These are phyloP conservation scores for Heliconius ismenius DNA, from an alignment of 2,888 invertebrate genomes.

Conservation along the genomic window DNA sequence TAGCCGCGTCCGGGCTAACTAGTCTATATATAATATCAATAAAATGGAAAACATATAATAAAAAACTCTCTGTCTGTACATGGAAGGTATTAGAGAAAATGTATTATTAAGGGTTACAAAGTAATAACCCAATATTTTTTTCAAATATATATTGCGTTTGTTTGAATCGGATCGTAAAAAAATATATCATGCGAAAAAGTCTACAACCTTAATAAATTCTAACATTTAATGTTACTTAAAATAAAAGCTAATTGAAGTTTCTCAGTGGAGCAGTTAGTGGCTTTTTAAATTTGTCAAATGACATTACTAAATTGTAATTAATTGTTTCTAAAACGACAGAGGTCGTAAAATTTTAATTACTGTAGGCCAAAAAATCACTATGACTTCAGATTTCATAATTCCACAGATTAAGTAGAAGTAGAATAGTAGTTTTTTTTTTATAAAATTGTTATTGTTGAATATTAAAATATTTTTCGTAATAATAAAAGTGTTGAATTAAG, in stretches of 20 bases:
- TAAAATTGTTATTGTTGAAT: no score
- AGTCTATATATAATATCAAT: no score
- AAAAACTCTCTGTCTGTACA: not conserved
- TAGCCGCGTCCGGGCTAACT: no score
- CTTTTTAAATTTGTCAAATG: constrained; percentile 7
- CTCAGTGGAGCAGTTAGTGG: not conserved
- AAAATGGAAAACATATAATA: not conserved
- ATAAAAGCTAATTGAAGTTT: not conserved
- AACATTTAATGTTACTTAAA: not conserved
- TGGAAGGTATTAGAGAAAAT: not conserved
- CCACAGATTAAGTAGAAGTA: not conserved
- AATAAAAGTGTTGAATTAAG: no score
- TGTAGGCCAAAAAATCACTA: not conserved
- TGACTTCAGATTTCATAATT: constrained; percentile 26
- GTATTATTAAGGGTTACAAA: not conserved
- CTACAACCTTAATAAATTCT: not conserved
- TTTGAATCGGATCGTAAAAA: not conserved
- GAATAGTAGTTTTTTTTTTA: no score
- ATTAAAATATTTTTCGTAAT: no score
- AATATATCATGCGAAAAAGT: not conserved
- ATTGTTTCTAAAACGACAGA: constrained; percentile 21
- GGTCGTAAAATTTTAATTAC: constrained; percentile 24
- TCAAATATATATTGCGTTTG: not conserved
- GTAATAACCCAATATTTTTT: not conserved
- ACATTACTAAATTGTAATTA: constrained; percentile 14